Conservation (phyloP, 2,888 invertebrate species). For the Furcula furcula region DNA sequence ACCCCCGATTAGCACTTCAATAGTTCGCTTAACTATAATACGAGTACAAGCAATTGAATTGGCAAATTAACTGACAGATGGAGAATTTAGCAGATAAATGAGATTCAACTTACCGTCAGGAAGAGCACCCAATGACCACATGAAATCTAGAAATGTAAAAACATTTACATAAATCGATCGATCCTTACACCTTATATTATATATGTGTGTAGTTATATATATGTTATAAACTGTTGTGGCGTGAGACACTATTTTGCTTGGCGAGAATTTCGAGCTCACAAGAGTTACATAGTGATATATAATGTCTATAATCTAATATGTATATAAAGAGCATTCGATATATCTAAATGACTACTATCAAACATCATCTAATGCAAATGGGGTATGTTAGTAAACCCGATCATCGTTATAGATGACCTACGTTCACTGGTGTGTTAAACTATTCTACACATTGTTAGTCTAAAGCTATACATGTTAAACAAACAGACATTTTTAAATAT, state of each 20-base stretch:
- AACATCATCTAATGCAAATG: constrained; percentile 57
- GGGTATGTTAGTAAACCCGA: constrained; percentile 69
- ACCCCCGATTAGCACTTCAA: constrained; percentile 48
- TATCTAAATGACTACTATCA: constrained; percentile 60
- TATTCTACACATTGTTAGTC: constrained; percentile 80
- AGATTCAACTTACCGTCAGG: constrained; percentile 93
- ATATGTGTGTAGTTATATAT: constrained; percentile 45
- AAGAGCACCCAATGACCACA: constrained; percentile 99
- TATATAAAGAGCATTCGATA: constrained; percentile 57
- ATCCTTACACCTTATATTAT: constrained; percentile 70
- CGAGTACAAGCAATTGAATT: constrained; percentile 16
- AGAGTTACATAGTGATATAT: constrained; percentile 49
- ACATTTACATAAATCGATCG: constrained; percentile 81
- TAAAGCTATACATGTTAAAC: constrained; percentile 81
- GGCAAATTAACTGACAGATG: constrained; percentile 53
- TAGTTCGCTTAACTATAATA: constrained; percentile 20
- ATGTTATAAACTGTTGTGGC: constrained; percentile 54
- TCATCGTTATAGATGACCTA: constrained; percentile 47
- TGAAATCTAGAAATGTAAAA: constrained; percentile 94
- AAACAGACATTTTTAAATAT: constrained; percentile 78
- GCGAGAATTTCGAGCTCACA: constrained; percentile 61
- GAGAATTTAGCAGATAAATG: constrained; percentile 49
- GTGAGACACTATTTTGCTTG: constrained; percentile 82
- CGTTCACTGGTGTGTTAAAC: constrained; percentile 66
- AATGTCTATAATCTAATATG: constrained; percentile 48